Percentiles rank a stretch among this genome's conserved stretches.
These are phyloP conservation scores for Rotaria magnacalcarata DNA, from an alignment of 2,888 invertebrate genomes.

Conservation along the genomic window DNA sequence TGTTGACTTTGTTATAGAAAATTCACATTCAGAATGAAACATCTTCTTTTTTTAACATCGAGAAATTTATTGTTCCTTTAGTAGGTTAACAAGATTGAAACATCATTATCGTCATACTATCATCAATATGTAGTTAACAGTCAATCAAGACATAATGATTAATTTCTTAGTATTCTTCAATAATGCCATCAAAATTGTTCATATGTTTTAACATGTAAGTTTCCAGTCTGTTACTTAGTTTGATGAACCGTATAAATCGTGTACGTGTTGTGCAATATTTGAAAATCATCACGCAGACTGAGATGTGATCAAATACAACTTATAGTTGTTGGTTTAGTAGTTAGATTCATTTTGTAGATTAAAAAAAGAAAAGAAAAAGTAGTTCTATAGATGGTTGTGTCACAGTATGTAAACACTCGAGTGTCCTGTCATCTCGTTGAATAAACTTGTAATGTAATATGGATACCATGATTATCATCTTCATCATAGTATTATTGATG, in stretches of 20 bases:
- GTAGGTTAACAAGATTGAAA: background rate
- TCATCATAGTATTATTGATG: background rate
- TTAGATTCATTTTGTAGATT: background rate
- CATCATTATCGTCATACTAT: background rate
- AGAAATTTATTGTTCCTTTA: no score
- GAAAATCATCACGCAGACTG: background rate
- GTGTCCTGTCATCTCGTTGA: background rate
- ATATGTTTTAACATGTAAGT: conserved; percentile 6
- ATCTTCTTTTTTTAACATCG: no score
- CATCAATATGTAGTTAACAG: background rate
- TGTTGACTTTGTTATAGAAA: background rate
- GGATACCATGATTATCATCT: background rate
- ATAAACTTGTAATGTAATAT: background rate
- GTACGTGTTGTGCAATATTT: background rate
- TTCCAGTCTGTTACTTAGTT: background rate
- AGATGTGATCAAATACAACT: background rate
- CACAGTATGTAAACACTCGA: background rate
- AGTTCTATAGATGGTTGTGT: background rate
- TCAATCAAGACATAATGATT: background rate
- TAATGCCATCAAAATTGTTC: background rate
- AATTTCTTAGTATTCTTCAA: background rate
- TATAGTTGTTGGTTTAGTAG: background rate
- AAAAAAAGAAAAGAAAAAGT: background rate
- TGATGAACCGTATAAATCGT: background rate
- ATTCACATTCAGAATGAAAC: background rate